Percentiles rank a stretch among this genome's conserved stretches.
Evolutionary conservation across 2,888 invertebrate species (phyloP).

Genomic region (Chrysopilus asiliformis): DNA sequence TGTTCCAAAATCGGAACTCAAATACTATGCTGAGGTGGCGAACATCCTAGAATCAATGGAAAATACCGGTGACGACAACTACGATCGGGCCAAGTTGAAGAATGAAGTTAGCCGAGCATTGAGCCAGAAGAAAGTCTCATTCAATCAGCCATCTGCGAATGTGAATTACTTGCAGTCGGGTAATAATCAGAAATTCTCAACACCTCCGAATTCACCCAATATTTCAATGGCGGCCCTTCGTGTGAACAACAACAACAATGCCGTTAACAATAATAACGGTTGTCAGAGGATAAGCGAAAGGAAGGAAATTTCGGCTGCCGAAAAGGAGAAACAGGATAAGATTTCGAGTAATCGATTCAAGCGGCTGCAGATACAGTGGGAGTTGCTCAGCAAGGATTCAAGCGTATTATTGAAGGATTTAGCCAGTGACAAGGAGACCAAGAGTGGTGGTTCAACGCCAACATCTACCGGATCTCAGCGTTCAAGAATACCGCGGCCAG

Average conservation of each 20-base stretch:
- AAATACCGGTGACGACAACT: conserved; percentile 23
- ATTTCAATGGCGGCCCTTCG: conserved; percentile 42
- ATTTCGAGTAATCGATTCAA: conserved; percentile 36
- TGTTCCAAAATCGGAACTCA: conserved; percentile 34
- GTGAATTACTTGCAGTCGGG: conserved; percentile 14
- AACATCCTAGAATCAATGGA: conserved; percentile 31
- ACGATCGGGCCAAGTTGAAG: conserved; percentile 34
- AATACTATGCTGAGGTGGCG: conserved; percentile 36
- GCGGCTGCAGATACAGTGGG: conserved; percentile 36
- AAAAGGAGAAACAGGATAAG: conserved; percentile 28
- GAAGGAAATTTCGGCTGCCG: conserved; percentile 17
- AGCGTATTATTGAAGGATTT: conserved; percentile 32
- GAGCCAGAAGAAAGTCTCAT: conserved; percentile 36
- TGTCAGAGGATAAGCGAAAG: conserved; percentile 10
- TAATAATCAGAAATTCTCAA: conserved; percentile 35
- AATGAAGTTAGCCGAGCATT: conserved; percentile 36
- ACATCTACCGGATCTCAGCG: conserved; percentile 30
- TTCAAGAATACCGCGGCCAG: conserved; percentile 35
- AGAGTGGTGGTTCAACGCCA: conserved; percentile 35
- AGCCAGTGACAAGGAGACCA: conserved; percentile 30
- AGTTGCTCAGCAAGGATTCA: conserved; percentile 35
- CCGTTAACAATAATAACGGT: conserved; percentile 1
- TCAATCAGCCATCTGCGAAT: conserved; percentile 22
- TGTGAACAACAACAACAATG: conserved; percentile 15
- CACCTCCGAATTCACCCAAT: conserved; percentile 64